phyloP scores from a whole-genome alignment of 2,888 invertebrate genomes.

The Reticulitermes lucifugus region DNA sequence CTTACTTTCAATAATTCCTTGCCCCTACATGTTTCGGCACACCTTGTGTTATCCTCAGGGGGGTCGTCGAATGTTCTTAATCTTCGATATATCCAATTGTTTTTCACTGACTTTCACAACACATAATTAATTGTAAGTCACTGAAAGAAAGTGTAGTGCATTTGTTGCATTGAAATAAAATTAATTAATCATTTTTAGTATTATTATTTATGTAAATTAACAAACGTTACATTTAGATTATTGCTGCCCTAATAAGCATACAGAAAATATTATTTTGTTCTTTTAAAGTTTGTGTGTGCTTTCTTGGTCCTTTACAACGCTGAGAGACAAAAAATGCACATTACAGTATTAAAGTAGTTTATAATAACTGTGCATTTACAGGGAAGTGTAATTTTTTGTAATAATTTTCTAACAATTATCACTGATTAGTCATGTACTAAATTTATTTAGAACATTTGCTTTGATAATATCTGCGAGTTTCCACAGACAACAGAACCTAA shows the following conservation, averaged over 20 bases:
- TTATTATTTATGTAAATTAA: constrained; percentile 11
- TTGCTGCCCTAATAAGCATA: constrained; percentile 31
- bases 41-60: no score
- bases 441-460: constrained; percentile 52
- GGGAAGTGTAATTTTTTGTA: constrained; percentile 25
- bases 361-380: neutral
- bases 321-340: neutral
- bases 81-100: no score
- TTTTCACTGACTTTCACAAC: no score
- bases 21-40: no score
- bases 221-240: constrained; percentile 16
- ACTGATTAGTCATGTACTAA: constrained; percentile 44
- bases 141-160: no score
- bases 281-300: neutral
- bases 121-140: no score
- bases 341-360: neutral
- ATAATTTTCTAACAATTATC: neutral
- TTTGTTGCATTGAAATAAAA: no score
- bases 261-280: constrained; percentile 18
- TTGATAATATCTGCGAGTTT: constrained; percentile 47
- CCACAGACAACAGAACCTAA: constrained; percentile 44
- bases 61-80: no score
- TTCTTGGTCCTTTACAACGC: constrained; percentile 21
- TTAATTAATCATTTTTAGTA: no score
- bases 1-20: no score